Percentiles rank a stretch among this genome's conserved stretches.
Conservation (phyloP, 2,797 vertebrate genomes). For the Chloroceryle amazona region DNA sequence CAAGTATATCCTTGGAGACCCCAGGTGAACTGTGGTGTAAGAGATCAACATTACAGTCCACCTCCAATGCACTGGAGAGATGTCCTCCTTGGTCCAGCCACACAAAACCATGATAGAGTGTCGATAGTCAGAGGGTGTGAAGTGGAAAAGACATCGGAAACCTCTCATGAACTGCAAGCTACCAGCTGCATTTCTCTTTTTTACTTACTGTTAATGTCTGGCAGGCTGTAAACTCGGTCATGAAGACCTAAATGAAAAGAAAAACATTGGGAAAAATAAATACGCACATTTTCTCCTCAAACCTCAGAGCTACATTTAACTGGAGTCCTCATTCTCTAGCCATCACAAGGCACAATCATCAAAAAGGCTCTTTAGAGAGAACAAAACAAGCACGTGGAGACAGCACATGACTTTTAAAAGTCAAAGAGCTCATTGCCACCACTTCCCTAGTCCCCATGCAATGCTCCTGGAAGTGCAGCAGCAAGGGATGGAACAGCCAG, state of each 20-base stretch:
- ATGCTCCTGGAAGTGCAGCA: not conserved
- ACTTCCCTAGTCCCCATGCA: not conserved
- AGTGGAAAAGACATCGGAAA: not conserved
- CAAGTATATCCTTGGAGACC: not conserved
- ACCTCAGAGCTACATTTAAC: not conserved
- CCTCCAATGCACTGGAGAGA: not conserved
- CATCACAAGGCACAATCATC: not conserved
- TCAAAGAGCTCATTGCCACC: not conserved
- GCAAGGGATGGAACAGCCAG: not conserved
- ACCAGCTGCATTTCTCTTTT: not conserved
- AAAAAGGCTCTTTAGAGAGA: not conserved
- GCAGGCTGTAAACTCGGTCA: constrained; percentile 61
- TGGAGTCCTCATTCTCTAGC: not conserved
- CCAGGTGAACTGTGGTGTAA: not conserved
- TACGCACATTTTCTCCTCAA: not conserved
- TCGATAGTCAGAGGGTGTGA: not conserved
- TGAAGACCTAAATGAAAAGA: constrained; percentile 47
- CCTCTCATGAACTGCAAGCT: not conserved
- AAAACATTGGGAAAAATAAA: not conserved
- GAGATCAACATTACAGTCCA: not conserved
- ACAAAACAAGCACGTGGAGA: not conserved
- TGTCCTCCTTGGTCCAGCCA: not conserved
- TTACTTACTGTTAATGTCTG: constrained; percentile 72
- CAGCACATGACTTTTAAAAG: not conserved
- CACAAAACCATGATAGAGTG: not conserved